Percentiles rank a stretch among this genome's conserved stretches.
These are phyloP conservation scores for Drosophila pegasa DNA, from an alignment of 2,888 invertebrate species.

Conservation along the genomic window DNA sequence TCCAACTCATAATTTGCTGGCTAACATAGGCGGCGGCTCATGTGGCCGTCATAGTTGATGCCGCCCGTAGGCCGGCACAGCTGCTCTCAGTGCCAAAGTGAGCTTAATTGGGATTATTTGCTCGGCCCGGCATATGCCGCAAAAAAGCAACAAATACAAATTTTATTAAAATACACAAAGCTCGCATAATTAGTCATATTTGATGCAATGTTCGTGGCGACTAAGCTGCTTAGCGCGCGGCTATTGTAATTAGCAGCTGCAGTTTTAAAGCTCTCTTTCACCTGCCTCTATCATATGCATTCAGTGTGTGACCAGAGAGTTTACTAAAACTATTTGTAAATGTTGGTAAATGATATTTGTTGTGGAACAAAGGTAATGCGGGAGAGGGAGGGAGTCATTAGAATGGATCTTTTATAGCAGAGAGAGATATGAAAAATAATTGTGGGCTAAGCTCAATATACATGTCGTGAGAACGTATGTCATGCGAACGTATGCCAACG, in stretches of 20 bases:
- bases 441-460: too few species aligned
- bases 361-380: too few species aligned
- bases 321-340: background rate
- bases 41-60: background rate
- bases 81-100: conserved; percentile 49
- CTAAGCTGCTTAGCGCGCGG: conserved; percentile 46
- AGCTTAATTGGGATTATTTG: conserved; percentile 70
- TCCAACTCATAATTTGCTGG: conserved; percentile 4
- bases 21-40: background rate
- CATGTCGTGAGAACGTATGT: too few species aligned
- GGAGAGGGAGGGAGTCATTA: too few species aligned
- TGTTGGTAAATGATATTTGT: background rate
- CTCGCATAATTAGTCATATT: conserved; percentile 4
- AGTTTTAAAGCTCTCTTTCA: background rate
- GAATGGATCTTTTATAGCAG: too few species aligned
- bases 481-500: too few species aligned
- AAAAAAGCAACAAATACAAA: conserved; percentile 8
- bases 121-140: conserved; percentile 57
- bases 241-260: conserved; percentile 19
- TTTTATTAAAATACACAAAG: conserved; percentile 7
- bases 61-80: conserved; percentile 40
- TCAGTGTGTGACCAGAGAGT: background rate
- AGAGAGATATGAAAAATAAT: too few species aligned
- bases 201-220: conserved; percentile 4
- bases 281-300: background rate